phyloP scores from a whole-genome alignment of 2,888 invertebrate species.

The Petrolisthes cinctipes region DNA sequence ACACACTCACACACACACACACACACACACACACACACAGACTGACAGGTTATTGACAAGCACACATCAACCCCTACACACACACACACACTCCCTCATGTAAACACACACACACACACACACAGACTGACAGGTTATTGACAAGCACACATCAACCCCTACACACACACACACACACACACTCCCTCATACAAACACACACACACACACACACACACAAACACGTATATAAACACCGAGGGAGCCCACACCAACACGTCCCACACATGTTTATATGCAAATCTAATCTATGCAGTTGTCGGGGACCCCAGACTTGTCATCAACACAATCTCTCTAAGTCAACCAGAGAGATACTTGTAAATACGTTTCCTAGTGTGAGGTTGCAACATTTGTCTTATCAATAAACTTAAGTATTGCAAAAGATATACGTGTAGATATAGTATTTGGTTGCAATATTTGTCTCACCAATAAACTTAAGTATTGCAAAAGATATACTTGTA shows the following conservation, averaged over 20 bases:
- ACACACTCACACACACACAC: neutral
- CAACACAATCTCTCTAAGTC: too few species aligned
- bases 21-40: neutral
- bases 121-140: neutral
- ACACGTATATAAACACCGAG: neutral
- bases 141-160: neutral
- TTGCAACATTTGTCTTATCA: too few species aligned
- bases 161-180: neutral
- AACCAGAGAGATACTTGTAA: too few species aligned
- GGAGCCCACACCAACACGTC: neutral
- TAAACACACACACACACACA: neutral
- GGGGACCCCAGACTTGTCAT: too few species aligned
- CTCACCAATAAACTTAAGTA: too few species aligned
- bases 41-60: neutral
- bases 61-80: neutral
- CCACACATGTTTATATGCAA: too few species aligned
- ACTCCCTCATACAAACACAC: neutral
- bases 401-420: too few species aligned
- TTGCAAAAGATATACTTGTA: too few species aligned
- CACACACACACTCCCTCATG: neutral
- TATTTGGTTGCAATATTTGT: too few species aligned
- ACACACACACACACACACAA: neutral
- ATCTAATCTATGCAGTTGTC: too few species aligned
- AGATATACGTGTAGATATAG: too few species aligned
- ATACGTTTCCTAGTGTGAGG: too few species aligned